Conservation (phyloP, 2,797 vertebrate species). For the Gymnodraco acuticeps region DNA sequence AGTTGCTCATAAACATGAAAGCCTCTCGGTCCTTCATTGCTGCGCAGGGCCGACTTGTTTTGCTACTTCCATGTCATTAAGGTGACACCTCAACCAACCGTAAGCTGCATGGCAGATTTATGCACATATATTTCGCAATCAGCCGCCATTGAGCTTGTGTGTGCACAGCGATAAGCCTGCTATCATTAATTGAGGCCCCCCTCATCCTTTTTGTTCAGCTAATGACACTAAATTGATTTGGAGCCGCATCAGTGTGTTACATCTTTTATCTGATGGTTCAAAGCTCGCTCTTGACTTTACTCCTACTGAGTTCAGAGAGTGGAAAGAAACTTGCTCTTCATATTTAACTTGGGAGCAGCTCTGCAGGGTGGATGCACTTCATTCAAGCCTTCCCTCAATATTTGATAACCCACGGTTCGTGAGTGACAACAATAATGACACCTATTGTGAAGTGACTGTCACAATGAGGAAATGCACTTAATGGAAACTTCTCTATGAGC, state of each 20-base stretch:
- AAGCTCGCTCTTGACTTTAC: conserved; percentile 10
- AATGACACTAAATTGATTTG: conserved; percentile 42
- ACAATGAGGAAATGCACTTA: conserved; percentile 46
- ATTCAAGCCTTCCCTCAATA: conserved; percentile 22
- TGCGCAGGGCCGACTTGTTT: conserved; percentile 52
- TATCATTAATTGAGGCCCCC: conserved; percentile 32
- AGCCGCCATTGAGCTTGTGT: conserved; percentile 15
- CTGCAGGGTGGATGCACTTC: conserved; percentile 18
- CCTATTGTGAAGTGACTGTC: not conserved
- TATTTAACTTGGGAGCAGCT: conserved; percentile 23
- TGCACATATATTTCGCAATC: conserved; percentile 44
- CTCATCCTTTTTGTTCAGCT: conserved; percentile 30
- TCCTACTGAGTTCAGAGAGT: conserved; percentile 1
- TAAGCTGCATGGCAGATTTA: conserved; percentile 23
- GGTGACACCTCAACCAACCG: conserved; percentile 9
- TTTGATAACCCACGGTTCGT: conserved; percentile 9
- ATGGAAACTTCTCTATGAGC: conserved; percentile 48
- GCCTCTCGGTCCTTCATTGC: conserved; percentile 56
- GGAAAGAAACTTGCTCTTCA: conserved; percentile 19
- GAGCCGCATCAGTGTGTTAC: conserved; percentile 6
- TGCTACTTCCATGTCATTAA: conserved; percentile 20
- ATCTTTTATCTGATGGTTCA: conserved; percentile 38
- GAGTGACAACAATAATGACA: not conserved
- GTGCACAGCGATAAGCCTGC: conserved; percentile 28
- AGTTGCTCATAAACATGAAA: conserved; percentile 17